Conservation (phyloP, 2,797 vertebrate species). For the Adrianichthys oophorus region DNA sequence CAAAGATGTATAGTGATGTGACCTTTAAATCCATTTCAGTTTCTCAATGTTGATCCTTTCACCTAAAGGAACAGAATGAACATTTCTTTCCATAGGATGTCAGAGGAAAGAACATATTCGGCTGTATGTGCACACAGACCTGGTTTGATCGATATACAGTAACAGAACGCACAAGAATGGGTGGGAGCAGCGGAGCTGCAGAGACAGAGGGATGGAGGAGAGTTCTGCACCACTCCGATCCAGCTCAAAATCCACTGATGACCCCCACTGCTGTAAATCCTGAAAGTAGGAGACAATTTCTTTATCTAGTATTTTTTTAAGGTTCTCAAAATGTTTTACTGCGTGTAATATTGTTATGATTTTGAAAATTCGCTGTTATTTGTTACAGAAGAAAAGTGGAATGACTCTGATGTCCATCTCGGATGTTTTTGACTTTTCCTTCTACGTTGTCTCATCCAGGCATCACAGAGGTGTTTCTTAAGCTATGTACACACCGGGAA, state of each 20-base stretch:
- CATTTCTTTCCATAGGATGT: slow-evolving; percentile 31
- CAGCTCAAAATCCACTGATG: slow-evolving; percentile 72
- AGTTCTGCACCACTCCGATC: slow-evolving; percentile 67
- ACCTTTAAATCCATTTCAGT: not conserved
- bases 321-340: not conserved
- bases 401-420: slow-evolving; percentile 16
- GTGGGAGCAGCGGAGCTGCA: slow-evolving; percentile 21
- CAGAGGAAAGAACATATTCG: slow-evolving; percentile 40
- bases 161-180: slow-evolving; percentile 47
- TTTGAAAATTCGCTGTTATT: slow-evolving; percentile 4
- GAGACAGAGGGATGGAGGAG: slow-evolving; percentile 44
- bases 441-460: slow-evolving; percentile 1
- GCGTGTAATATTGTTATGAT: not conserved
- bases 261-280: slow-evolving; percentile 65
- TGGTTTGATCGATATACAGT: slow-evolving; percentile 70
- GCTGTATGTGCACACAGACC: slow-evolving; percentile 31
- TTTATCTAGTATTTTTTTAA: slow-evolving; percentile 3
- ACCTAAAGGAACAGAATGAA: slow-evolving; percentile 17
- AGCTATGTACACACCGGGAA: too few relatives aligned
- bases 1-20: too few relatives aligned
- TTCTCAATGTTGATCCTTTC: slow-evolving; percentile 7
- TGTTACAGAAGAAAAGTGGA: slow-evolving; percentile 29
- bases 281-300: slow-evolving; percentile 41
- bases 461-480: too few relatives aligned
- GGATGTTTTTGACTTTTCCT: slow-evolving; percentile 35